A percentile compares a stretch with the other conserved stretches of the same genome.
Evolutionary conservation across 2,888 invertebrate genomes (phyloP).

Genomic region (Drosophila tanythrix): DNA sequence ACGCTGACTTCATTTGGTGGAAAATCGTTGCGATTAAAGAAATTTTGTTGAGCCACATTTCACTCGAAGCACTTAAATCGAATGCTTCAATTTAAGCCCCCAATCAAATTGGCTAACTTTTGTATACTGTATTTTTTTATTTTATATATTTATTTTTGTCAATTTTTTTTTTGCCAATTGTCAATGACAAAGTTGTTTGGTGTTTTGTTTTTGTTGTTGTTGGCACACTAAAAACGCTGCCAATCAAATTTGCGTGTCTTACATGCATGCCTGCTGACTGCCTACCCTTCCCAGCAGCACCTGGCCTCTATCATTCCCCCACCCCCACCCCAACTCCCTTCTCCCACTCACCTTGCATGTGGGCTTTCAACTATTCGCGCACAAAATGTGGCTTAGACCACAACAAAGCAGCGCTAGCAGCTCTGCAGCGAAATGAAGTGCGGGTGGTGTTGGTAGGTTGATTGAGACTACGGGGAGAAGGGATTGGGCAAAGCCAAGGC

Average conservation of each 20-base stretch:
- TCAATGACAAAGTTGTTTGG: slow-evolving; percentile 47
- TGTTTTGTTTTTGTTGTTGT: background rate
- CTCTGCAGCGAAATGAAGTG: slow-evolving; percentile 4
- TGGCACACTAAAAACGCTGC: slow-evolving; percentile 39
- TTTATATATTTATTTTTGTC: background rate
- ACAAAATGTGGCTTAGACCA: slow-evolving; percentile 59
- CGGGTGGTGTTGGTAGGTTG: background rate
- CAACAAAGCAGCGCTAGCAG: slow-evolving; percentile 55
- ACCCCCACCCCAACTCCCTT: background rate
- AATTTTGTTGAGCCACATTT: background rate
- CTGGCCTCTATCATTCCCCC: background rate
- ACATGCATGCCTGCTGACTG: slow-evolving; percentile 2
- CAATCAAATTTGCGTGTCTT: slow-evolving; percentile 53
- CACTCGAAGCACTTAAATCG: background rate
- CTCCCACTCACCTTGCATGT: background rate
- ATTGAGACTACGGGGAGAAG: background rate
- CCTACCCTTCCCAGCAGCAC: background rate
- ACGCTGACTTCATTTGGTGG: background rate
- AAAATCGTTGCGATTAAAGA: background rate
- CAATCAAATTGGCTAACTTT: slow-evolving; percentile 36
- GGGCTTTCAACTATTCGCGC: slow-evolving; percentile 56
- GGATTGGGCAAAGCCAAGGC: slow-evolving; percentile 8
- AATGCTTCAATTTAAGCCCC: slow-evolving; percentile 32
- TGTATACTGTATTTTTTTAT: background rate
- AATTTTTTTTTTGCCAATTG: slow-evolving; percentile 35